Conservation (phyloP, 1,140 invertebrate species). For the Phymorhynchus buccinoides region DNA sequence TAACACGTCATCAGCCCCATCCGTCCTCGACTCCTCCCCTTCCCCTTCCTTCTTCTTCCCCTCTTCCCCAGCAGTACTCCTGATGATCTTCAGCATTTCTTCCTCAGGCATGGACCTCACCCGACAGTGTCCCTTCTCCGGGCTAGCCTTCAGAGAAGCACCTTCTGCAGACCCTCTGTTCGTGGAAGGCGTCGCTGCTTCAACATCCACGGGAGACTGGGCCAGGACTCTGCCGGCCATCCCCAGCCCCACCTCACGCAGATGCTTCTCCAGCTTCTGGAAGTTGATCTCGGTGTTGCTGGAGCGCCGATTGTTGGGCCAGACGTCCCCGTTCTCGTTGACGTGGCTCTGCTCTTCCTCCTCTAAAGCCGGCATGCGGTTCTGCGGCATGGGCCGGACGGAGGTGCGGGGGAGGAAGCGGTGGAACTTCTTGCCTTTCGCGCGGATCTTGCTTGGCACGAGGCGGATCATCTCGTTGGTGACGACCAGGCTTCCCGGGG, state of each 20-base stretch:
- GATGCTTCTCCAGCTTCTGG: background rate
- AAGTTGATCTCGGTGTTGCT: background rate
- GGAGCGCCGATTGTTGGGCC: background rate
- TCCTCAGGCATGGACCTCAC: background rate
- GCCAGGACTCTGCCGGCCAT: background rate
- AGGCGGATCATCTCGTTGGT: constrained; percentile 17
- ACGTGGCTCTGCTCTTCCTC: background rate
- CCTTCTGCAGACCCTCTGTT: background rate
- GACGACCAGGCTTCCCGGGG: background rate
- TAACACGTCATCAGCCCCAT: background rate
- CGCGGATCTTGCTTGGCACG: background rate
- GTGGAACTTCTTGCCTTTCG: background rate
- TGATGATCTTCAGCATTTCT: background rate
- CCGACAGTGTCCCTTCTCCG: background rate
- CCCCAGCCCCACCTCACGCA: constrained; percentile 4
- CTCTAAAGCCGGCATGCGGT: background rate
- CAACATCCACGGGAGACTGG: background rate
- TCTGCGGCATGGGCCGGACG: background rate
- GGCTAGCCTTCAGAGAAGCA: background rate
- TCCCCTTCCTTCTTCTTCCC: too few species aligned
- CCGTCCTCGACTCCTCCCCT: too few species aligned
- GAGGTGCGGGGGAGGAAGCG: background rate
- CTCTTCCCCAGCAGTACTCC: background rate
- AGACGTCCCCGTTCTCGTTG: background rate
- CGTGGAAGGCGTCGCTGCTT: background rate